phyloP scores from a whole-genome alignment of 2,113 vertebrate species.

The Nycticorax nycticorax region DNA sequence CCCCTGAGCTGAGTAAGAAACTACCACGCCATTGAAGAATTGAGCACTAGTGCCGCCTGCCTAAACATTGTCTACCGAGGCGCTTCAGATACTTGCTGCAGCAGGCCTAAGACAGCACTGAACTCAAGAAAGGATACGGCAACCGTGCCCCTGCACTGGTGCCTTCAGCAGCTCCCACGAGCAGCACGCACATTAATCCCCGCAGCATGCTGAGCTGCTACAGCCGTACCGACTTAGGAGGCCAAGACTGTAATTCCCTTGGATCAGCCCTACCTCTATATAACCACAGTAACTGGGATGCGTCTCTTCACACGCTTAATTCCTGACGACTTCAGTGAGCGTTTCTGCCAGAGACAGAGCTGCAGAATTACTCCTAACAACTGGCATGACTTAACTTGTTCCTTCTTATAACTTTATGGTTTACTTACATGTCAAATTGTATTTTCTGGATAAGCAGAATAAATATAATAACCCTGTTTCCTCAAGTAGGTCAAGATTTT shows the following conservation, averaged over 20 bases:
- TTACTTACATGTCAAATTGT: conserved; percentile 43
- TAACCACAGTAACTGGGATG: neutral
- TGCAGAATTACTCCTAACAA: conserved; percentile 44
- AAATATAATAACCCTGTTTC: conserved; percentile 35
- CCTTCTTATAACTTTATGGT: conserved; percentile 16
- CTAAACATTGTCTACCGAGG: neutral
- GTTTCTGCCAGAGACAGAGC: conserved; percentile 18
- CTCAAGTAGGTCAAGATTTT: conserved; percentile 60
- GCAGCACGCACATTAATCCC: neutral
- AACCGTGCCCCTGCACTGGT: neutral
- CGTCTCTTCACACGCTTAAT: conserved; percentile 6
- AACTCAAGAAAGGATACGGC: neutral
- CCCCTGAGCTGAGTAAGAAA: neutral
- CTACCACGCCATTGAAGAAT: accelerated
- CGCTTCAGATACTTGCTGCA: neutral
- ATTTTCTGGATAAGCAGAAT: conserved; percentile 35
- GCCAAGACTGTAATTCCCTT: neutral
- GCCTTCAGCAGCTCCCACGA: neutral
- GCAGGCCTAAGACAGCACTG: neutral
- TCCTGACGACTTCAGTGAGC: neutral
- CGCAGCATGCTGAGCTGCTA: neutral
- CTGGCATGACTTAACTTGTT: conserved; percentile 65
- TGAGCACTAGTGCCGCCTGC: accelerated
- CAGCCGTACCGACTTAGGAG: accelerated
- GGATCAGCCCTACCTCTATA: neutral